Conservation (phyloP, 2,888 invertebrate species). For the Stenurella melanura region DNA sequence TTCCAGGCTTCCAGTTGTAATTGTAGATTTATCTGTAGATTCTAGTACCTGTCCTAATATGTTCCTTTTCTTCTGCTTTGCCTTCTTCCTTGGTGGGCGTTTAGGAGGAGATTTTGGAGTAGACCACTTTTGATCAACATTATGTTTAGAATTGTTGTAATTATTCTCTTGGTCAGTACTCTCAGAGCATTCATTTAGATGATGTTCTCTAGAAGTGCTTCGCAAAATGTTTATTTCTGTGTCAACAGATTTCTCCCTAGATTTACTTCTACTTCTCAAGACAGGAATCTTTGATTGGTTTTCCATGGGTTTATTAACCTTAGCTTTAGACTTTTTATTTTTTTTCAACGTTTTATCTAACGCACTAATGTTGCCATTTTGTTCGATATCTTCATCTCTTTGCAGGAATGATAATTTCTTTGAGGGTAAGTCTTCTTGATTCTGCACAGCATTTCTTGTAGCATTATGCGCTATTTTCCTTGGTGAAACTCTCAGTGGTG, state of each 20-base stretch:
- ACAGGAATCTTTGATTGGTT: conserved; percentile 25
- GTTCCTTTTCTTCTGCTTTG: neutral
- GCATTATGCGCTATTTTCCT: neutral
- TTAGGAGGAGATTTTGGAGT: conserved; percentile 6
- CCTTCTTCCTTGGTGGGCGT: conserved; percentile 10
- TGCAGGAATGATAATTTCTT: conserved; percentile 4
- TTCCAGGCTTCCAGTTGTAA: neutral
- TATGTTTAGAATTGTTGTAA: neutral
- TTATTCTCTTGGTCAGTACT: neutral
- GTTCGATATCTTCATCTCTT: conserved; percentile 2
- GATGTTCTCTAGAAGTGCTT: neutral
- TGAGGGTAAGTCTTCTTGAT: neutral
- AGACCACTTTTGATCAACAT: neutral
- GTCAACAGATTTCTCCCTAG: conserved; percentile 13
- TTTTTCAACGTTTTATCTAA: neutral
- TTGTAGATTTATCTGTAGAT: neutral
- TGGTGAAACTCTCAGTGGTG: neutral
- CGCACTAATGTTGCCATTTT: neutral
- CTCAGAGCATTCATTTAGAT: neutral
- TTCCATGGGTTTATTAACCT: neutral
- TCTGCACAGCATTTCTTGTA: neutral
- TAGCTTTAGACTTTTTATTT: neutral
- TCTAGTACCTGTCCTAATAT: neutral
- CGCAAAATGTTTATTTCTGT: neutral
- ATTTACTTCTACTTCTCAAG: conserved; percentile 31